Evolutionary conservation across 2,888 invertebrate species (phyloP).

Genomic region (Strigamia maritima): DNA sequence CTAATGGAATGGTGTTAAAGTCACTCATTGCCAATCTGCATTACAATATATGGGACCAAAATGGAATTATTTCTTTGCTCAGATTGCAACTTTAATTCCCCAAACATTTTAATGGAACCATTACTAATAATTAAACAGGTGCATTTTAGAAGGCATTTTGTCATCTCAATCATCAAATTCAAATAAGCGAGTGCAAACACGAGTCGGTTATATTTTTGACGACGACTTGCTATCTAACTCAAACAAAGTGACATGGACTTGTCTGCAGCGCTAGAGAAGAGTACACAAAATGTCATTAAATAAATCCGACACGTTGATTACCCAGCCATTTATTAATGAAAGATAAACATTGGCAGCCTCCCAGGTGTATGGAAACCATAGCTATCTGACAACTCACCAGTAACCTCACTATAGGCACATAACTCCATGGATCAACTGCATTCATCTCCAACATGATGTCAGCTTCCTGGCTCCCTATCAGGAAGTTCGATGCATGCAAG

Average conservation of each 20-base stretch:
- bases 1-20: no score
- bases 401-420: conserved; percentile 37
- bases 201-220: background rate
- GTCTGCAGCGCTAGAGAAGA: background rate
- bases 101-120: no score
- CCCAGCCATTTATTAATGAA: conserved; percentile 15
- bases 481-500: conserved; percentile 35
- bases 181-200: background rate
- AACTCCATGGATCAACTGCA: conserved; percentile 34
- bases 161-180: background rate
- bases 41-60: no score
- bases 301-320: conserved; percentile 10
- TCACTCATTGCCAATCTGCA: no score
- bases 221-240: background rate
- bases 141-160: no score
- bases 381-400: conserved; percentile 19
- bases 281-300: conserved; percentile 10
- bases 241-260: background rate
- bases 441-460: conserved; percentile 39
- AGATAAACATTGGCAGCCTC: background rate
- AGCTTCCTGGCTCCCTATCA: conserved; percentile 40
- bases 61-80: no score
- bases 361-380: background rate
- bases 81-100: no score
- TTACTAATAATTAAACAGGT: no score